Conservation (phyloP, 2,113 vertebrate species). For the Corvus cornix region DNA sequence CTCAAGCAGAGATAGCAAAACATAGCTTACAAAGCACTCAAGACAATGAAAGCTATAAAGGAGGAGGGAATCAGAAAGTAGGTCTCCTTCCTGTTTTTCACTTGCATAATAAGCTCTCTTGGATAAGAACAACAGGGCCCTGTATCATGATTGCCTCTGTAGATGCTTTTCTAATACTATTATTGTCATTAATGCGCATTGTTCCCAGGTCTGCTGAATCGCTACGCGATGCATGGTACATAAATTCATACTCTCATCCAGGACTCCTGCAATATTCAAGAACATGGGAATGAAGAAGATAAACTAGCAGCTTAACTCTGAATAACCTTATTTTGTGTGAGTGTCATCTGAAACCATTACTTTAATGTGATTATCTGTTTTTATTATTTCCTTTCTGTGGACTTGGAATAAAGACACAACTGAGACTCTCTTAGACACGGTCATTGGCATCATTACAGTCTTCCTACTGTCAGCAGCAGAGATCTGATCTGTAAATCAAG, state of each 20-base stretch:
- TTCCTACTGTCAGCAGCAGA: constrained; percentile 50
- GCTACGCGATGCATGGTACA: neutral
- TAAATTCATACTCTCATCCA: constrained; percentile 34
- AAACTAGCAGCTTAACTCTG: constrained; percentile 57
- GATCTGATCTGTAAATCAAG: constrained; percentile 65
- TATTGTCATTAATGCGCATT: constrained; percentile 11
- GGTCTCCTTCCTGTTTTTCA: neutral
- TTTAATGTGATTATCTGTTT: constrained; percentile 60
- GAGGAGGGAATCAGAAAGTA: neutral
- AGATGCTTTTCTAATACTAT: neutral
- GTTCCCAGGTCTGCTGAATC: neutral
- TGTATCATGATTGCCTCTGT: neutral
- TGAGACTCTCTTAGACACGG: constrained; percentile 47
- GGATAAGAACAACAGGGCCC: neutral
- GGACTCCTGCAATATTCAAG: constrained; percentile 22
- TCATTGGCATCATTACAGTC: constrained; percentile 52
- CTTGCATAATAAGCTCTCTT: neutral
- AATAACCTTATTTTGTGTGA: constrained; percentile 53
- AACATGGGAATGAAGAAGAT: constrained; percentile 38
- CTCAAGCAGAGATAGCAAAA: neutral
- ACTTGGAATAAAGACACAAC: constrained; percentile 56
- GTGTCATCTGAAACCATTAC: constrained; percentile 49
- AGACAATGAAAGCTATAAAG: neutral
- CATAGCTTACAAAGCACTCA: neutral
- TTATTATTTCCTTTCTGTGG: constrained; percentile 60